Conservation (phyloP, 2,888 invertebrate species). For the Cotesia congregata region DNA sequence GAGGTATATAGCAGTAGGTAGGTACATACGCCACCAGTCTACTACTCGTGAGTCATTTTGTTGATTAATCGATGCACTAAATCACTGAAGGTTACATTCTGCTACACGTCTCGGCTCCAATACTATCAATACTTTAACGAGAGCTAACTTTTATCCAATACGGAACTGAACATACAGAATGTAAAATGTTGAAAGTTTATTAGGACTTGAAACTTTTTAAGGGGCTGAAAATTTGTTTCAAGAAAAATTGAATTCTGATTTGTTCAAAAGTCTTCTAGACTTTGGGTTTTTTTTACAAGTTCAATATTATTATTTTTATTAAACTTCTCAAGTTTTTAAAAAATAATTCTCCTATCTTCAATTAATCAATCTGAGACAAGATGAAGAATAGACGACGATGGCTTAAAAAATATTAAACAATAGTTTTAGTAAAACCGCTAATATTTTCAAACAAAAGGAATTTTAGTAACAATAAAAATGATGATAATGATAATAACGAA, state of each 20-base stretch:
- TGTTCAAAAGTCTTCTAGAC: no score
- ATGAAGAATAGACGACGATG: background rate
- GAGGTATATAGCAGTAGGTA: background rate
- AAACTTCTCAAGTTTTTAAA: no score
- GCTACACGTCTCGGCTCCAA: background rate
- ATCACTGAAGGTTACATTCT: background rate
- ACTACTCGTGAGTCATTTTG: background rate
- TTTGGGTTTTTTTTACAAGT: background rate
- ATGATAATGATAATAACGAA: background rate
- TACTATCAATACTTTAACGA: background rate
- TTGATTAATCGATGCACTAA: constrained; percentile 13
- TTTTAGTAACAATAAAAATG: background rate
- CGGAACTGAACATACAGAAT: no score
- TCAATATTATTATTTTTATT: background rate
- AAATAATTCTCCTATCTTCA: background rate
- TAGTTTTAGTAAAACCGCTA: background rate
- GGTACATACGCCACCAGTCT: background rate
- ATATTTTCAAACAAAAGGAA: background rate
- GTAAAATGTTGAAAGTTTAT: background rate
- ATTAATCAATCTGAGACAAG: background rate
- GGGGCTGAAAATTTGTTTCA: background rate
- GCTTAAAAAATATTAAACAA: background rate
- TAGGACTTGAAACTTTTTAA: background rate
- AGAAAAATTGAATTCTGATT: no score
- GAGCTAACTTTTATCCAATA: background rate